Evolutionary conservation across 2,797 vertebrate genomes (phyloP).

Genomic region (Cryptoprocta ferox): DNA sequence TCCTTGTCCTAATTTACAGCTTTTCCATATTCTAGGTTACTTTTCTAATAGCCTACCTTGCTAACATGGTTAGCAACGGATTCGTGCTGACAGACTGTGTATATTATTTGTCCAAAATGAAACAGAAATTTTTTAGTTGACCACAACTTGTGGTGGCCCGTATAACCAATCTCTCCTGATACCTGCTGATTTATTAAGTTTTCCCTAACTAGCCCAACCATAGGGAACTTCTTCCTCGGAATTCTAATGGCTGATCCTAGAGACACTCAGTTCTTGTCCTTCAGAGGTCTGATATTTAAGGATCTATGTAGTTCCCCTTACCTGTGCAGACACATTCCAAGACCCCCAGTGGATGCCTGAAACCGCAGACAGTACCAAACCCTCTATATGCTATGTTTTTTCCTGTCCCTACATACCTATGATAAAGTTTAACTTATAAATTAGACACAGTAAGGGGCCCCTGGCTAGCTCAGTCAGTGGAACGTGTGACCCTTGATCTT

Average conservation of each 20-base stretch:
- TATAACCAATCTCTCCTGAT: not conserved
- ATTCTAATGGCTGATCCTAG: not conserved
- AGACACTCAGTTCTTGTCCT: not conserved
- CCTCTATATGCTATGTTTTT: not conserved
- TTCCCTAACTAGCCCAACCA: not conserved
- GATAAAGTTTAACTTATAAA: not conserved
- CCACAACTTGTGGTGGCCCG: not conserved
- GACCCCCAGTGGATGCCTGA: not conserved
- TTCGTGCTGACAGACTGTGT: constrained; percentile 8
- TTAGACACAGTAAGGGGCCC: not conserved
- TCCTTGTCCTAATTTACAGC: not conserved
- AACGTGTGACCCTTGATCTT: not conserved
- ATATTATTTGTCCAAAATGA: constrained; percentile 41
- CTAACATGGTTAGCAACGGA: constrained; percentile 48
- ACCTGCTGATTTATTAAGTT: constrained; percentile 30
- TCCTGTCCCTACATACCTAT: not conserved
- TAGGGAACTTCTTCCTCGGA: not conserved
- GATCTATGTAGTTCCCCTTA: not conserved
- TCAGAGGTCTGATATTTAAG: not conserved
- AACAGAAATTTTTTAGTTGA: constrained; percentile 41
- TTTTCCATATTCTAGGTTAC: constrained; percentile 40
- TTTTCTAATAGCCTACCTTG: constrained; percentile 28
- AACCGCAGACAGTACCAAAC: not conserved
- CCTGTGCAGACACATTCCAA: not conserved
- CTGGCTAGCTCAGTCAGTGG: not conserved